phyloP scores from a whole-genome alignment of 2,888 invertebrate genomes.

The Ptychoptera contaminata region DNA sequence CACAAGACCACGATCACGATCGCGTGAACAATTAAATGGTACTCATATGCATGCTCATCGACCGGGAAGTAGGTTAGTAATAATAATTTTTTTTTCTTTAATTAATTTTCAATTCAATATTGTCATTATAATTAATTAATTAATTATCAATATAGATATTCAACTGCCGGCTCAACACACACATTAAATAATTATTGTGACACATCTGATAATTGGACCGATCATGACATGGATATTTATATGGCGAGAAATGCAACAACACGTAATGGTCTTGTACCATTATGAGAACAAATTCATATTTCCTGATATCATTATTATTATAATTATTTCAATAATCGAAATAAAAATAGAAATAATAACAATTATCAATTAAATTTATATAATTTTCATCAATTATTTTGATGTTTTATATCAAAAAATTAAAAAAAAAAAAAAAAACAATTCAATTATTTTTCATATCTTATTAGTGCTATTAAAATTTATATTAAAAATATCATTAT shows the following conservation, averaged over 20 bases:
- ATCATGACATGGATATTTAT: constrained; percentile 91
- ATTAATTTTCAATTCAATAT: background rate
- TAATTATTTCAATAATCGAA: too few relatives aligned
- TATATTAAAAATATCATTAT: too few relatives aligned
- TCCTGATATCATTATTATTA: constrained; percentile 5
- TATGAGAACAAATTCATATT: constrained; percentile 34
- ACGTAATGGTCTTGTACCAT: constrained; percentile 68
- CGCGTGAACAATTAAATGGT: constrained; percentile 44
- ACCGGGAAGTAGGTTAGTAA: constrained; percentile 57
- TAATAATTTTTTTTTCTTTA: background rate
- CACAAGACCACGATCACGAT: constrained; percentile 61
- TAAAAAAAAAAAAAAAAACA: too few relatives aligned
- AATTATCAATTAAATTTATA: too few relatives aligned
- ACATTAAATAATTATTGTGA: constrained; percentile 76
- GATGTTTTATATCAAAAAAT: too few relatives aligned
- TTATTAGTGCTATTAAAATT: too few relatives aligned
- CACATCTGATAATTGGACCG: constrained; percentile 85
- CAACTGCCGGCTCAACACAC: constrained; percentile 63
- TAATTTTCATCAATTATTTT: too few relatives aligned
- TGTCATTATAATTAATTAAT: background rate
- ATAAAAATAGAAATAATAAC: too few relatives aligned
- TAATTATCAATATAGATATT: constrained; percentile 30
- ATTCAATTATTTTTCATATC: too few relatives aligned
- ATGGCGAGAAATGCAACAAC: constrained; percentile 84
- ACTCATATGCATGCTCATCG: constrained; percentile 35